Evolutionary conservation across 2,797 vertebrate species (phyloP).

Genomic region (Prionace glauca): DNA sequence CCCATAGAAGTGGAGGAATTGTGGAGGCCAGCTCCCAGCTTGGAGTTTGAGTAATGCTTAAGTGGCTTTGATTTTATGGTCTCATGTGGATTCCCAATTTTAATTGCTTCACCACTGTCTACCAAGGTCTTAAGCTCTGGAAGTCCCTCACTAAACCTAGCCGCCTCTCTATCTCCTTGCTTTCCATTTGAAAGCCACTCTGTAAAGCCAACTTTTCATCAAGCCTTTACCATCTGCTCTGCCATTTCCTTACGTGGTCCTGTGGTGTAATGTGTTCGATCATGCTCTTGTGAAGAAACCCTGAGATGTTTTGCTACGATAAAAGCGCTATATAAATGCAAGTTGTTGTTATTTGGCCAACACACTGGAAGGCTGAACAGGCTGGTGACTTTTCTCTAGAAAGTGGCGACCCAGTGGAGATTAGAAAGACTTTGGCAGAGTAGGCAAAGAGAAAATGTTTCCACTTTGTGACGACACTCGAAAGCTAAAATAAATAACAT

Average conservation of each 20-base stretch:
- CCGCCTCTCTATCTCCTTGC: neutral
- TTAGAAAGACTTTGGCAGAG: neutral
- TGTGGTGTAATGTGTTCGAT: no score
- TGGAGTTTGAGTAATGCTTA: neutral
- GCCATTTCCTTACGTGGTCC: neutral
- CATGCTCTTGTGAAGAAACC: neutral
- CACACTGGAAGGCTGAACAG: neutral
- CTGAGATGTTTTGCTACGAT: neutral
- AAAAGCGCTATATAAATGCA: neutral
- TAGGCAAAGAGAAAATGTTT: neutral
- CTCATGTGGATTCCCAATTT: neutral
- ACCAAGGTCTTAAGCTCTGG: no score
- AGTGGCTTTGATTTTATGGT: neutral
- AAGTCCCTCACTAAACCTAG: neutral
- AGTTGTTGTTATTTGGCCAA: neutral
- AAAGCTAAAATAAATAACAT: neutral
- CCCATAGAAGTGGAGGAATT: neutral
- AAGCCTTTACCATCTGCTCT: neutral
- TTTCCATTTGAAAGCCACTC: neutral
- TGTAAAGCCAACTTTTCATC: no score
- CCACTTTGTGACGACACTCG: neutral
- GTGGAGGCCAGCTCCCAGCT: neutral
- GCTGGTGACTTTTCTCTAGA: neutral
- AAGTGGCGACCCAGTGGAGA: neutral
- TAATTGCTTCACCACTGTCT: no score